Evolutionary conservation across 2,797 vertebrate genomes (phyloP).

Genomic region (Nannoperca australis): DNA sequence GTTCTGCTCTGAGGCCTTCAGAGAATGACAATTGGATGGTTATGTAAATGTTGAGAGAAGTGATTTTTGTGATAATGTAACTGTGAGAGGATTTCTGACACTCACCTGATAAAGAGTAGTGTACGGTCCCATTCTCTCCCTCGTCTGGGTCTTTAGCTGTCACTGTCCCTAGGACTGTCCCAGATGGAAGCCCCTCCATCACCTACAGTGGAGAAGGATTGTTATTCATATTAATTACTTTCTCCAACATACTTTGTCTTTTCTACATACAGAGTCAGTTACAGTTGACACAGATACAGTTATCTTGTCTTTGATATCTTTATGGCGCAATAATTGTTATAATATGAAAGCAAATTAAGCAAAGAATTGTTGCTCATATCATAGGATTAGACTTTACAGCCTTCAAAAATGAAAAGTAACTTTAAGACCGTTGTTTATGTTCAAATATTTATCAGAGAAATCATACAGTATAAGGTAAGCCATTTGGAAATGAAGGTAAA

Average conservation of each 20-base stretch:
- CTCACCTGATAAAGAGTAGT: slow-evolving; percentile 91
- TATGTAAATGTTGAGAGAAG: too few species aligned
- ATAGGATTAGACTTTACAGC: not conserved
- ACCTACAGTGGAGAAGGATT: slow-evolving; percentile 82
- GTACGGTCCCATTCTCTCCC: slow-evolving; percentile 94
- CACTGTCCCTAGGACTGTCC: slow-evolving; percentile 89
- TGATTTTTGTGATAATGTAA: not conserved
- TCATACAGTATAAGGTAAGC: not conserved
- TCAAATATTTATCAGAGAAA: not conserved
- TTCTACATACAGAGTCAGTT: not conserved
- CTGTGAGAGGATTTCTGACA: not conserved
- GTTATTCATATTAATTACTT: not conserved
- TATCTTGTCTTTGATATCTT: not conserved
- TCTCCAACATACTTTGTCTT: not conserved
- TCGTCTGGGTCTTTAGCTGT: slow-evolving; percentile 95
- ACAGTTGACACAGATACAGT: too few species aligned
- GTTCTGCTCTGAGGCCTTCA: slow-evolving; percentile 90
- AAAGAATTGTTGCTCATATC: not conserved
- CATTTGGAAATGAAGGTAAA: not conserved
- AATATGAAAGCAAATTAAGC: not conserved
- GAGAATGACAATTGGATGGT: not conserved
- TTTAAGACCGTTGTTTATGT: not conserved
- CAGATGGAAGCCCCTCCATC: slow-evolving; percentile 90
- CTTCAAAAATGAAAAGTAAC: not conserved
- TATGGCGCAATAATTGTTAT: not conserved